phyloP scores from a whole-genome alignment of 2,797 vertebrate species.

The Gobio occitaniae region DNA sequence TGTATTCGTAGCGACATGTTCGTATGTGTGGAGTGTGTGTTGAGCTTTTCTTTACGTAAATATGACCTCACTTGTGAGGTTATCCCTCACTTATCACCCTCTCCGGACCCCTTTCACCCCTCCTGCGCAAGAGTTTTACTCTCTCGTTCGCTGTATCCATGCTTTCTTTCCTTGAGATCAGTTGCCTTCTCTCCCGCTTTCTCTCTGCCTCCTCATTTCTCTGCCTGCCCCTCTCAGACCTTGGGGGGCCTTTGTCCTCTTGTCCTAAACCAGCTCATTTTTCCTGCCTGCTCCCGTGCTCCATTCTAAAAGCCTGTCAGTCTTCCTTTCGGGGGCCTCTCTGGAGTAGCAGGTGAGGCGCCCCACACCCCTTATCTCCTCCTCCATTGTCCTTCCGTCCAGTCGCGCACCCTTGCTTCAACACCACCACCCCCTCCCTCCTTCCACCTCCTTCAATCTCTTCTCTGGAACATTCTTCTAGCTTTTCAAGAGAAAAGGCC shows the following conservation, averaged over 20 bases:
- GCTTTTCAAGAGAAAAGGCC: conserved; percentile 59
- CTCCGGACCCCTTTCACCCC: conserved; percentile 37
- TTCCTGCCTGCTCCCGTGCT: conserved; percentile 58
- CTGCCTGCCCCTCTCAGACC: conserved; percentile 59
- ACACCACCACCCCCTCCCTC: conserved; percentile 41
- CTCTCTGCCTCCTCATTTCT: conserved; percentile 26
- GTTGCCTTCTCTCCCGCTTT: conserved; percentile 37
- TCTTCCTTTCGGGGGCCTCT: conserved; percentile 65
- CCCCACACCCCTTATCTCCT: conserved; percentile 59
- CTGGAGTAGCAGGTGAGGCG: conserved; percentile 65
- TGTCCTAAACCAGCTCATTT: conserved; percentile 66
- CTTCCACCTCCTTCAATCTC: conserved; percentile 51
- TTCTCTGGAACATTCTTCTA: conserved; percentile 62
- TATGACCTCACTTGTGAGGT: conserved; percentile 9
- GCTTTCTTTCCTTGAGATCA: conserved; percentile 45
- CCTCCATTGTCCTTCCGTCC: conserved; percentile 62
- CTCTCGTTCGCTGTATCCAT: conserved; percentile 38
- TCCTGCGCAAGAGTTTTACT: conserved; percentile 32
- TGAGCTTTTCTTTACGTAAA: background rate
- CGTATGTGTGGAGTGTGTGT: background rate
- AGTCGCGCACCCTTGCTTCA: conserved; percentile 52
- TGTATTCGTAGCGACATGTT: background rate
- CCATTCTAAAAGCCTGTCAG: conserved; percentile 67
- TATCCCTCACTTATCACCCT: conserved; percentile 27
- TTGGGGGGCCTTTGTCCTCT: conserved; percentile 64